These are phyloP conservation scores for Clanis bilineata DNA, from an alignment of 2,888 invertebrate genomes.

Conservation along the genomic window DNA sequence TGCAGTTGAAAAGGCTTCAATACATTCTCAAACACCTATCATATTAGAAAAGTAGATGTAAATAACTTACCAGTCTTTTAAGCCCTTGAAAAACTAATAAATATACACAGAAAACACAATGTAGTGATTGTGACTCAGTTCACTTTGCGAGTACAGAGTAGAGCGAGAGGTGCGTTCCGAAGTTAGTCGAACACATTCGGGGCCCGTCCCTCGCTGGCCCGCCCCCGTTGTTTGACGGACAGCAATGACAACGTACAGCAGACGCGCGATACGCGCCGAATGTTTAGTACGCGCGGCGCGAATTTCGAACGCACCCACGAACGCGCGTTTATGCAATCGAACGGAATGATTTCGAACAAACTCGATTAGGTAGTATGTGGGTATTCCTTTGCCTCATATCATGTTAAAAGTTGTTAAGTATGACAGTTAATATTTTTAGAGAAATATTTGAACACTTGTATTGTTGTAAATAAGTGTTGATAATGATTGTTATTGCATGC, in stretches of 20 bases:
- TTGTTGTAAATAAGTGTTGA: conserved; percentile 29
- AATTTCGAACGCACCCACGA: conserved; percentile 45
- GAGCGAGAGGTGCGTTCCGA: conserved; percentile 54
- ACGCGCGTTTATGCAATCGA: conserved; percentile 34
- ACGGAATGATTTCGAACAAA: conserved; percentile 38
- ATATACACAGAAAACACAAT: conserved; percentile 26
- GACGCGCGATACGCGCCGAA: conserved; percentile 63
- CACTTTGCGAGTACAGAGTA: conserved; percentile 48
- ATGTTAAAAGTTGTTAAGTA: background rate
- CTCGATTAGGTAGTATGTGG: conserved; percentile 25
- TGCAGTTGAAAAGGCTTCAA: background rate
- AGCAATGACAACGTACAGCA: conserved; percentile 50
- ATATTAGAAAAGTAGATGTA: conserved; percentile 23
- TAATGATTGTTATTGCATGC: conserved; percentile 29
- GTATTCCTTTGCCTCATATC: conserved; percentile 35
- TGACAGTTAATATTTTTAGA: background rate
- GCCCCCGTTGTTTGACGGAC: conserved; percentile 58
- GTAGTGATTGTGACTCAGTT: conserved; percentile 65
- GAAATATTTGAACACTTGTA: conserved; percentile 10
- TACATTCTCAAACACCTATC: background rate
- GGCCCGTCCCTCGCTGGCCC: conserved; percentile 55
- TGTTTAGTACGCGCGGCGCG: conserved; percentile 63
- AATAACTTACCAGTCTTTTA: conserved; percentile 52
- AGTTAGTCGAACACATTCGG: conserved; percentile 55
- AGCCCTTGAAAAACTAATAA: conserved; percentile 35